Conservation (phyloP, 2,797 vertebrate species). For the Lepilemur ruficaudatus region DNA sequence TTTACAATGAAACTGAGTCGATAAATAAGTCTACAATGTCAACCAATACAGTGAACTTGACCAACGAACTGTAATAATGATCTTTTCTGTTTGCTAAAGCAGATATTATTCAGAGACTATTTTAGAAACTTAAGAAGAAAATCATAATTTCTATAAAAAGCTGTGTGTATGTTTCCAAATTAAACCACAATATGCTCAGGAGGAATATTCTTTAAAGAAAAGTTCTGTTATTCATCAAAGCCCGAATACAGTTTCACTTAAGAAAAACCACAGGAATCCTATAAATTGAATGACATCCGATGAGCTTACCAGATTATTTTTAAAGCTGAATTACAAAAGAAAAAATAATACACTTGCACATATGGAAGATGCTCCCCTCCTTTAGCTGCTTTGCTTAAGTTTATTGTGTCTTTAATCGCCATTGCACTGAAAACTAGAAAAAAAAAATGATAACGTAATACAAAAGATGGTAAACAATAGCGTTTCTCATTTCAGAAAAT, state of each 20-base stretch:
- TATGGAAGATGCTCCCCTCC: neutral
- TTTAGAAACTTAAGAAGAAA: slow-evolving; percentile 14
- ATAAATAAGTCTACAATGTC: neutral
- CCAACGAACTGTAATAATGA: neutral
- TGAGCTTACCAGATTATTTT: neutral
- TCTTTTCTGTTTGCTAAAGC: neutral
- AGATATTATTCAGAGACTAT: neutral
- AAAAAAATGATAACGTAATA: neutral
- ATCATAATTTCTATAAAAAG: neutral
- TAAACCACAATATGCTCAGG: neutral
- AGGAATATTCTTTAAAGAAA: slow-evolving; percentile 1
- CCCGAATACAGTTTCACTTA: neutral
- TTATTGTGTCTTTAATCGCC: neutral
- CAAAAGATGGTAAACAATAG: neutral
- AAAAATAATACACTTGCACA: neutral
- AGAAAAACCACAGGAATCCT: neutral
- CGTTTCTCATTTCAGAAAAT: neutral
- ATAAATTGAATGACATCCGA: neutral
- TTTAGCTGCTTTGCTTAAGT: neutral
- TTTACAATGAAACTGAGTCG: neutral
- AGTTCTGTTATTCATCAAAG: neutral
- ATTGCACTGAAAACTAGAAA: neutral
- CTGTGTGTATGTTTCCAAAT: neutral
- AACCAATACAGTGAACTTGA: neutral
- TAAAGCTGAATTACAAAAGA: neutral